A percentile compares a stretch with the other conserved stretches of the same genome.
Conservation (phyloP, 1,140 invertebrate species). For the Ostrea edulis region DNA sequence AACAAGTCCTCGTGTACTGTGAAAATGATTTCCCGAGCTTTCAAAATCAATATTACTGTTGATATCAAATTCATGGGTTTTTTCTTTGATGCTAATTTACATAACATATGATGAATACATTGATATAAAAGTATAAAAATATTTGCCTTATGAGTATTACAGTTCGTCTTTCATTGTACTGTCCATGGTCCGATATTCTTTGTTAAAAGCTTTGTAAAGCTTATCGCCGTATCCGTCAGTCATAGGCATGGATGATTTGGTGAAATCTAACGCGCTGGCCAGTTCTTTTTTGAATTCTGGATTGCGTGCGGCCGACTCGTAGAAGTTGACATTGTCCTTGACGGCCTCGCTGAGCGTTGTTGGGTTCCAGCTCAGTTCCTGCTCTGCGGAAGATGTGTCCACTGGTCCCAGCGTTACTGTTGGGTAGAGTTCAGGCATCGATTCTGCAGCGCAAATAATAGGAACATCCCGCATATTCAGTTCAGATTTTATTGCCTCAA, state of each 20-base stretch:
- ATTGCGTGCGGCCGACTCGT: constrained; percentile 71
- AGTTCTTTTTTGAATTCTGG: not conserved
- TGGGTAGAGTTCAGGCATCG: constrained; percentile 78
- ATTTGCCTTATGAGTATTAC: not conserved
- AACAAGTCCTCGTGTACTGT: too few relatives aligned
- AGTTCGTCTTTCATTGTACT: not conserved
- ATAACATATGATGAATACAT: too few relatives aligned
- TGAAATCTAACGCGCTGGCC: not conserved
- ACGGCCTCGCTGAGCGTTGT: constrained; percentile 75
- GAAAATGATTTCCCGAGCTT: too few relatives aligned
- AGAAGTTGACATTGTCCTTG: constrained; percentile 78
- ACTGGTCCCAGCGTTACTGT: constrained; percentile 79
- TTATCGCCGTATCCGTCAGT: not conserved
- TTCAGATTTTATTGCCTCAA: constrained; percentile 70
- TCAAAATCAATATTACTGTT: too few relatives aligned
- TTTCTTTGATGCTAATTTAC: too few relatives aligned
- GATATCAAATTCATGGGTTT: too few relatives aligned
- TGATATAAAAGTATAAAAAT: too few relatives aligned
- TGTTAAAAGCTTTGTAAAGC: not conserved
- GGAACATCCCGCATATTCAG: constrained; percentile 65
- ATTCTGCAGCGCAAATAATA: constrained; percentile 65
- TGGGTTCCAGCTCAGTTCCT: constrained; percentile 76
- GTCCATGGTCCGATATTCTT: not conserved
- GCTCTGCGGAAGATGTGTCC: constrained; percentile 76
- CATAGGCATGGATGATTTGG: not conserved